Conservation (phyloP, 2,797 vertebrate genomes). For the Adrianichthys oophorus region DNA sequence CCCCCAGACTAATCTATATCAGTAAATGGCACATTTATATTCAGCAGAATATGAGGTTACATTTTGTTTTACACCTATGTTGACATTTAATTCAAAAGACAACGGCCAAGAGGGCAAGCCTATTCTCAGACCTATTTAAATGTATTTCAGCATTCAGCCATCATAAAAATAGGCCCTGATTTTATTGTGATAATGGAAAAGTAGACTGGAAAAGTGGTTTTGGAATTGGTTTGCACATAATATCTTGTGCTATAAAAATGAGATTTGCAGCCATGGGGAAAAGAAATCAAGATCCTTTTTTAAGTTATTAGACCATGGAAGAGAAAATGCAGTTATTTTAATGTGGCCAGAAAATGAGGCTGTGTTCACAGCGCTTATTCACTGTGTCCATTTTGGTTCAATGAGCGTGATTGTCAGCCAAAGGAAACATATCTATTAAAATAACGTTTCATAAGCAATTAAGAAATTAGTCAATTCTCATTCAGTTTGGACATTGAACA, state of each 20-base stretch:
- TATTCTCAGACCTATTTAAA: slow-evolving; percentile 69
- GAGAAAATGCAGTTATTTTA: slow-evolving; percentile 77
- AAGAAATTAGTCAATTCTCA: slow-evolving; percentile 11
- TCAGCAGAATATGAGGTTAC: slow-evolving; percentile 72
- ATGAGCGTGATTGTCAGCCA: slow-evolving; percentile 39
- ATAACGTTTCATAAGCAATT: slow-evolving; percentile 10
- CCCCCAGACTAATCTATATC: slow-evolving; percentile 71
- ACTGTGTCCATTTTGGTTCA: slow-evolving; percentile 48
- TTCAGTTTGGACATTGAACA: slow-evolving; percentile 4
- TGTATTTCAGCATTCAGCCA: slow-evolving; percentile 71
- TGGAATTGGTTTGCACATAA: slow-evolving; percentile 77
- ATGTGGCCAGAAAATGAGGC: slow-evolving; percentile 66
- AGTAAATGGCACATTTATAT: slow-evolving; percentile 79
- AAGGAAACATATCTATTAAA: slow-evolving; percentile 33
- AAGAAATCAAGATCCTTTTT: slow-evolving; percentile 77
- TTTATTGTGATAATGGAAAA: slow-evolving; percentile 80
- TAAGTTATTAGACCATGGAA: slow-evolving; percentile 72
- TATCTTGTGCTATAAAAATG: slow-evolving; percentile 74
- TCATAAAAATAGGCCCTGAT: slow-evolving; percentile 72
- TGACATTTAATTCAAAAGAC: slow-evolving; percentile 80
- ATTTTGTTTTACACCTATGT: slow-evolving; percentile 80
- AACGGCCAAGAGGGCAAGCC: slow-evolving; percentile 69
- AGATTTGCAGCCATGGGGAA: slow-evolving; percentile 73
- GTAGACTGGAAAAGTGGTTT: slow-evolving; percentile 76
- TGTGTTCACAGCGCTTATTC: slow-evolving; percentile 43